Evolutionary conservation across 2,113 vertebrate genomes (phyloP), one percentile per base, ranked within the genome.

Genomic region (Trichomycterus rosablanca): DNA sequence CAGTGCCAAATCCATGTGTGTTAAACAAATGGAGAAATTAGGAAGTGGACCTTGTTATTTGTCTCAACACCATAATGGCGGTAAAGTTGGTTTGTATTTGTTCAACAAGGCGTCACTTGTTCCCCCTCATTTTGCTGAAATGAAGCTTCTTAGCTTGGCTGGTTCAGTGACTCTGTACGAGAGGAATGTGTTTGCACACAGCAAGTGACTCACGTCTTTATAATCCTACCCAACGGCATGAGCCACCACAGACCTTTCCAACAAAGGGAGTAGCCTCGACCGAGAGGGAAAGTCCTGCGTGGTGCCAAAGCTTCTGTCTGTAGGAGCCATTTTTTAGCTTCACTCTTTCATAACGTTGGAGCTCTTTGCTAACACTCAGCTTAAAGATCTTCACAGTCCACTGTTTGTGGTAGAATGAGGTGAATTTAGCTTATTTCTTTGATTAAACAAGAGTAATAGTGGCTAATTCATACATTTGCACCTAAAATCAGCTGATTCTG

Each of bases 241-340:
- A 70, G 45, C 56, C 67, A 46, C 71, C n/a, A 7, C 42, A 48
- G 30, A 44, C 57, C 5, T 62, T 54, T 46, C 39, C 51, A 46
- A 73, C 71, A 76, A 63, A 71, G 70, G 62, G 59, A 67, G 80
- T 80, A 66, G 39, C 76, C 74, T 74, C 70, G 68, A 55, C 37
- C n/a, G n/a, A n/a, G n/a, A n/a, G n/a, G 15, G 26, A 48, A 37
- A 15, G 15, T 19, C 57, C 23, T 39, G 15, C 39, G 3, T 15
- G 40, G 3, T 35, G 5, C 1, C 24, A 9, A 18, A 6, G n/a
- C 20, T 12, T 49, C 10, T 60, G 9, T 37, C 18, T 11, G 5
- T 12, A 20, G n/a, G n/a, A n/a, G n/a, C n/a, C n/a, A n/a, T n/a
- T n/a, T n/a, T n/a, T n/a, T n/a, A n/a, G n/a, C n/a, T n/a, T n/a